Evolutionary conservation across 2,113 vertebrate species (phyloP), one percentile per base, ranked within the genome.

Genomic region (Emydura subglobosa): DNA sequence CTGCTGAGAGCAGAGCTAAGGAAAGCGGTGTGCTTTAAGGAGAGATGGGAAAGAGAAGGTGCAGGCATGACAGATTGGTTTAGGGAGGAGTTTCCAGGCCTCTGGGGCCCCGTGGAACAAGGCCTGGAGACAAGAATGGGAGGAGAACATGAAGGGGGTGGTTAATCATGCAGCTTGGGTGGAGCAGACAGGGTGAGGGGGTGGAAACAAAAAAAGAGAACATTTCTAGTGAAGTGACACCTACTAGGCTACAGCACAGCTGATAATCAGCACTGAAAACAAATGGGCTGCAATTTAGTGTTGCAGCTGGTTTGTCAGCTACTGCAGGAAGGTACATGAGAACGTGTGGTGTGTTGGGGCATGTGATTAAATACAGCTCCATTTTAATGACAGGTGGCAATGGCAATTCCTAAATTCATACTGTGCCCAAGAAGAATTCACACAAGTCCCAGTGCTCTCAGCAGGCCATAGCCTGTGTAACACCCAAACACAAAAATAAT

Each of bases 271-370:
- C 1, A 19, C 51, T 47, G 53, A 72, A 39, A 65, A 83, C 0
- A 2, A 82, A 53, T 17, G 13, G 51, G 59, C 44, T 87, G 88
- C 79, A 86, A 53, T 34, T 44, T 59, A 39, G 87, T 68, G 34
- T 78, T 42, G 54, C 0, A 0, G 74, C 14, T 1, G 5, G 2
- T 78, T 44, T 31, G 24, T 25, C 42, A 86, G 79, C 51, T 82
- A 68, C 29, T 74, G 82, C 57, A 61, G 8, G 8, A 42, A 53
- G 10, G 5, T 50, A 42, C 55, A 13, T 27, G 31, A 86, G 61
- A 54, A 34, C 3, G 17, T 9, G 0, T 0, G 0, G 68, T 59
- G n/a, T 72, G 86, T 27, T 53, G 31, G 22, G n/a, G 17, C 44
- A 51, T 4, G 2, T 19, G 9, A 27, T 91, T 89, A 87, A 84